phyloP scores from a whole-genome alignment of 2,113 vertebrate genomes.

The Muntiacus reevesi region DNA sequence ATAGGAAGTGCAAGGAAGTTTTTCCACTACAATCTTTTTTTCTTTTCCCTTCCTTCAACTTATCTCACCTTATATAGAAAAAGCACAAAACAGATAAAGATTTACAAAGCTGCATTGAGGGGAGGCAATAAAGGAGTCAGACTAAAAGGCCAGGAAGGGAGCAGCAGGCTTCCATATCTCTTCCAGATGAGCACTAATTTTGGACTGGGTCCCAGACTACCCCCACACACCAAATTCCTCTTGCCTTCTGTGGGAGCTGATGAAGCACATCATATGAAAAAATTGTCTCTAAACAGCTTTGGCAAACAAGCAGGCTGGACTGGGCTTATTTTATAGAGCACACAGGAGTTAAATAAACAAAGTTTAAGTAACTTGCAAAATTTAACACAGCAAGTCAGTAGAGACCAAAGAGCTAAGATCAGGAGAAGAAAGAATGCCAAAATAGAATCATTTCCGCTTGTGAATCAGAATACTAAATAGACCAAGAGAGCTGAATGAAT shows the following conservation, averaged over 20 bases:
- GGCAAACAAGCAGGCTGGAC: constrained; percentile 47
- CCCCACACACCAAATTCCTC: constrained; percentile 74
- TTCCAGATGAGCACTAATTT: constrained; percentile 71
- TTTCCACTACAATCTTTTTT: background rate
- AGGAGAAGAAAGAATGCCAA: constrained; percentile 53
- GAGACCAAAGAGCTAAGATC: constrained; percentile 28
- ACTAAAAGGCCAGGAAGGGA: constrained; percentile 26
- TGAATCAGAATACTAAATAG: constrained; percentile 51
- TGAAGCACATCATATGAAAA: constrained; percentile 68
- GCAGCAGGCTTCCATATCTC: constrained; percentile 62
- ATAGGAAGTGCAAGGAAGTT: constrained; percentile 1
- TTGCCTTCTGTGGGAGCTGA: constrained; percentile 71
- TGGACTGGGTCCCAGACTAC: constrained; percentile 68
- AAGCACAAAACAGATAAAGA: constrained; percentile 23
- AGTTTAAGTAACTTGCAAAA: constrained; percentile 63
- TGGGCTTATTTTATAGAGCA: constrained; percentile 45
- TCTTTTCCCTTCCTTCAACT: background rate
- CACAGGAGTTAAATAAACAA: constrained; percentile 61
- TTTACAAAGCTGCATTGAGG: constrained; percentile 33
- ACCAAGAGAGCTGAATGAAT: constrained; percentile 35
- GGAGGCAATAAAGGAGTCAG: background rate
- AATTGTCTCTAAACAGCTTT: constrained; percentile 63
- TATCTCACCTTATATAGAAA: constrained; percentile 8
- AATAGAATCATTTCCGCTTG: constrained; percentile 66
- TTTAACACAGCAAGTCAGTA: constrained; percentile 51